Base-by-base conservation (phyloP, 2,888 invertebrate species). In the Tridacna crocea region DNA sequence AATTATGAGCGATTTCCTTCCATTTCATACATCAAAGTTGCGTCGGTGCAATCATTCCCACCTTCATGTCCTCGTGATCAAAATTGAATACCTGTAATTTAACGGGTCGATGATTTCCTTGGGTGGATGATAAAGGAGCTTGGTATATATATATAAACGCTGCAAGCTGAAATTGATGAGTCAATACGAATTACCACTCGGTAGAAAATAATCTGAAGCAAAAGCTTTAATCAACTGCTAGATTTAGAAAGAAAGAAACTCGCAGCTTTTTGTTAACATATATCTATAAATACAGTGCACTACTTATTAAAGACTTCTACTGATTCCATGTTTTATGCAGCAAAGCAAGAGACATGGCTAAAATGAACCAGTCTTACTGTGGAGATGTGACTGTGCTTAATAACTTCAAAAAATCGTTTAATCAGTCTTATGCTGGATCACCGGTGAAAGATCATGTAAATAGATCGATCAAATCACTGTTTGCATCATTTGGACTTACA, bases 401-500 rank as follows among this genome's bases (percentile, higher is more conserved):
- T 51, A 51, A 48, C 12, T 48, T 70, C 4, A 48, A 19, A 26
- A 51, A 70, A 51, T 70, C 70, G 6, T 51, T 70, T 15, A 70
- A 70, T 70, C 70, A 70, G 8, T 51, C 70, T 1, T 70, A 70
- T 36, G 1, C n/a, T 24, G 81, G 75, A 48, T 83, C 83, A 6
- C 80, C 84, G 15, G 74, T 79, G 12, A 80, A 75, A 47, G 46
- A 48, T 0, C 81, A 80, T 47, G 24, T 84, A 11, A 84, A 84
- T 58, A 76, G 58, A n/a, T 79, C 84, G 6, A 76, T 84, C 17
- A 84, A 82, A 66, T 58, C 75, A 15, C 55, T 84, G 19, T 84
- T 84, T 70, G 79, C 79, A 22, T 82, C 84, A 11, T 82, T 84
- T 65, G 84, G 84, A 72, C 63, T 82, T 22, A 72, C 81, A 0